Base-by-base conservation (phyloP, 2,888 invertebrate species). In the Ectropis crepuscularia region DNA sequence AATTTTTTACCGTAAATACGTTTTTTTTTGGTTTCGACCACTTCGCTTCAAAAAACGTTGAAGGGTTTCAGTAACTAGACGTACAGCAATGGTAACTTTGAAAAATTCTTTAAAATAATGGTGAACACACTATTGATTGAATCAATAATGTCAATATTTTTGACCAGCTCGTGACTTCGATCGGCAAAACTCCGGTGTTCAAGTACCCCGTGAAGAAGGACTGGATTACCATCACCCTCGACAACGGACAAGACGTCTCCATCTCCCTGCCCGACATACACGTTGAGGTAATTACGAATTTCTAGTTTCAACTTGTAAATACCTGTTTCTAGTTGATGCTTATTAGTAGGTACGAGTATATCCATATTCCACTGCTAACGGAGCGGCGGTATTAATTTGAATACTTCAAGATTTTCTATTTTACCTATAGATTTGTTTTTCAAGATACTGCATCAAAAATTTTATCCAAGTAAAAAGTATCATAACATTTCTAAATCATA, bases 231-330 rank as follows among this genome's bases (percentile, higher is more conserved):
- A 85, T 96, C 46, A 89, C 88, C 54, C 89, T 93, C 71, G 88
- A 94, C 28, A 92, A 94, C 49, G 94, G 94, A 10, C 94, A 94
- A 61, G 95, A 96, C 70, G 77, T 96, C 11, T 93, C 94, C 37
- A 83, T 97, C 0, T 77, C 94, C 0, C 86, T 97, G 12, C 93
- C 94, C 0, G 94, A 94, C n/a, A 93, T 95, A n/a, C 95, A 96
- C 79, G 92, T 97, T 1, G 96, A 97, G 88, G 94, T 97, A 53
- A 85, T 84, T 7, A 12, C 16, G 4, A 2, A 36, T 16, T 6
- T 16, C 9, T 9, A 6, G 43, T n/a, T n/a, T 5, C 5, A 49
- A 38, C 6, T 49, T 49, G 11, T 38, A 28, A 28, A 2, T 48
- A 48, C 48, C 5, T n/a, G 12, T 4, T 8, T 28, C 28, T 8